Conservation (phyloP, 1,140 invertebrate genomes). For the Zaprionus lachaisei region DNA sequence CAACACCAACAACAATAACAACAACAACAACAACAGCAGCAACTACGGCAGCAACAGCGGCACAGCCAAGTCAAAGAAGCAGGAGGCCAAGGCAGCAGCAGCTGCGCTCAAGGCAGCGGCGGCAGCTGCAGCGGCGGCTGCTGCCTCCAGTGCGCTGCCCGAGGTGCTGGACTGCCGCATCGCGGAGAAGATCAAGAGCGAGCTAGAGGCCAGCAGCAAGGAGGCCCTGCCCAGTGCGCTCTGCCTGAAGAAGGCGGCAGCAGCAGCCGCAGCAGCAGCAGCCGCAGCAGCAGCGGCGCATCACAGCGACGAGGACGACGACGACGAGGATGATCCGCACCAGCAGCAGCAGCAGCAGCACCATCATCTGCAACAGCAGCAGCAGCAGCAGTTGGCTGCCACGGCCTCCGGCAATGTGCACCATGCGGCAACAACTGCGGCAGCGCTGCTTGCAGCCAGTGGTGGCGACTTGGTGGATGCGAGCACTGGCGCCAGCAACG, state of each 20-base stretch:
- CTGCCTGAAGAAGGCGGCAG: slow-evolving; percentile 75
- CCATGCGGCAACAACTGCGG: background rate
- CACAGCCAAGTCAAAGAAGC: slow-evolving; percentile 63
- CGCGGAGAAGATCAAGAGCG: slow-evolving; percentile 84
- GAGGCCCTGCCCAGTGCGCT: slow-evolving; percentile 68
- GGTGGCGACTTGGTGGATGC: slow-evolving; percentile 53
- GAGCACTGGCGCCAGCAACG: slow-evolving; percentile 42
- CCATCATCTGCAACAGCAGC: slow-evolving; percentile 9
- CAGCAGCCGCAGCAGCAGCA: slow-evolving; percentile 59
- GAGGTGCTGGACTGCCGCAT: slow-evolving; percentile 84
- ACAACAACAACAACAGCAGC: slow-evolving; percentile 10
- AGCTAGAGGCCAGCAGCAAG: slow-evolving; percentile 78
- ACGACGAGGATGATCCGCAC: slow-evolving; percentile 55
- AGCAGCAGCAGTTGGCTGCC: slow-evolving; percentile 24
- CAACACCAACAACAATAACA: background rate
- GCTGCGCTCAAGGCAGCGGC: slow-evolving; percentile 60
- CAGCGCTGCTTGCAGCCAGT: slow-evolving; percentile 1
- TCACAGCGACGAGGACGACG: slow-evolving; percentile 59
- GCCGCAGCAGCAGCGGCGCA: slow-evolving; percentile 40
- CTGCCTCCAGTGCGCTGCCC: slow-evolving; percentile 62
- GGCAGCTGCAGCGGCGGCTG: slow-evolving; percentile 53
- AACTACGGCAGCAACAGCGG: background rate
- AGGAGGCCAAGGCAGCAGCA: slow-evolving; percentile 69
- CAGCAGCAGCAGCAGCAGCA: slow-evolving; percentile 29
- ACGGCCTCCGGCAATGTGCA: background rate